Base-by-base conservation (phyloP, 2,113 vertebrate genomes). In the Orthonyx spaldingii region DNA sequence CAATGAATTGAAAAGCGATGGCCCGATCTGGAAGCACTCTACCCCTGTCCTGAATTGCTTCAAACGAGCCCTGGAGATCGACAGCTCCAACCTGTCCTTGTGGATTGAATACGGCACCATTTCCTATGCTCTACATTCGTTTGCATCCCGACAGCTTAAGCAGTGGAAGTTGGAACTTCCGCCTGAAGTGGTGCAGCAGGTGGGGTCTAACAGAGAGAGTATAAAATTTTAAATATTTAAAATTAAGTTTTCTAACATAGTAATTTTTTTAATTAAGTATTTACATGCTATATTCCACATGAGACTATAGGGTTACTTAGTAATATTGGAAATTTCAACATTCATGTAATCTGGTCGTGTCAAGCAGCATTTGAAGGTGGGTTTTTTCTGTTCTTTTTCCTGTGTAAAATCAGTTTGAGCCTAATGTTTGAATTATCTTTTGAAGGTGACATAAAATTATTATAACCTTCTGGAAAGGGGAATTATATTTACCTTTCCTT, bases 41-140 rank as follows among this genome's bases (percentile, higher is more conserved):
- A 98, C 98, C 23, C 98, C 99, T 0, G 99, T 99, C 57, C 96
- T 99, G 64, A 99, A 98, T 90, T 99, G 99, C 97, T 99, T 99
- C 96, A 99, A 98, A 78, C 96, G 99, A 47, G 99, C 99, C 11
- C 98, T 99, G 46, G 99, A 99, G 97, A 99, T 99, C 1, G 98
- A 99, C 93, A 44, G 97, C 96, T 99, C 99, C 75, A 99, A 99
- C 97, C 97, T 99, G 65, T 99, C 99, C 20, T 92, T 99, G 71
- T 99, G 99, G 99, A 99, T 99, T 4, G 99, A 99, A 91, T 99
- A 99, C 0, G 99, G 99, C n/a, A 99, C 99, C 88, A 99, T 99
- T 91, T 99, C 98, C 53, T 98, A 98, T 0, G 97, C 98, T 56
- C 96, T 99, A 55, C 99, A 99, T 80, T 99, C 99, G 2, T 99